Conservation (phyloP, 2,797 vertebrate genomes). For the Gila robusta region DNA sequence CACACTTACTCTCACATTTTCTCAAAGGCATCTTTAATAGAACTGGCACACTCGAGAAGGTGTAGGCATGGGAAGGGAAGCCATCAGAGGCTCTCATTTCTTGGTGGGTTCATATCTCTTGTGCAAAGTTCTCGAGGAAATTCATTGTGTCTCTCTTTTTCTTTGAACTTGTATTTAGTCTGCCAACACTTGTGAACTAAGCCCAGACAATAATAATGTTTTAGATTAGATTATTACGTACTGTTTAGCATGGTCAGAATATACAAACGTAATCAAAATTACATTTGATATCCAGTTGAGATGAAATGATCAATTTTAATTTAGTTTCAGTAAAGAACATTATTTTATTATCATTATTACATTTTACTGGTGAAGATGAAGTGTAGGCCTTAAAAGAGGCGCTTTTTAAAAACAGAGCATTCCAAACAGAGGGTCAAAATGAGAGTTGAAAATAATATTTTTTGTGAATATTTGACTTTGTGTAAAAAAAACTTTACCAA, state of each 20-base stretch:
- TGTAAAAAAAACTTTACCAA: neutral
- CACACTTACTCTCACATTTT: neutral
- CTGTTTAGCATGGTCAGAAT: neutral
- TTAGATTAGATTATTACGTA: neutral
- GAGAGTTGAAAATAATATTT: no score
- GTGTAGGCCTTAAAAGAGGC: neutral
- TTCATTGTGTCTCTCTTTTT: slow-evolving; percentile 10
- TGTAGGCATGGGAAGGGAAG: slow-evolving; percentile 55
- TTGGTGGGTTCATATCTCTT: slow-evolving; percentile 12
- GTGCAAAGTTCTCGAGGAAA: slow-evolving; percentile 18
- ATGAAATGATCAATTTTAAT: neutral
- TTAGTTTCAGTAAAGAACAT: neutral
- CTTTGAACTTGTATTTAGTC: slow-evolving; percentile 33
- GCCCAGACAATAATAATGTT: neutral
- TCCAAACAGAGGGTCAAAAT: neutral
- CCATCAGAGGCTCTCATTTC: slow-evolving; percentile 41
- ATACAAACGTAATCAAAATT: neutral
- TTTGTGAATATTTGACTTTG: neutral
- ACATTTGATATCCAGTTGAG: neutral
- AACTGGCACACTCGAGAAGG: slow-evolving; percentile 6
- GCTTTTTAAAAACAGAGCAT: neutral
- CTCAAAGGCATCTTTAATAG: neutral
- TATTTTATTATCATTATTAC: neutral
- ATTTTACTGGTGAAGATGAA: neutral
- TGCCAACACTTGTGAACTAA: neutral